Evolutionary conservation across 2,113 vertebrate genomes (phyloP), one percentile per base, ranked within the genome.

Genomic region (Podarcis raffonei): DNA sequence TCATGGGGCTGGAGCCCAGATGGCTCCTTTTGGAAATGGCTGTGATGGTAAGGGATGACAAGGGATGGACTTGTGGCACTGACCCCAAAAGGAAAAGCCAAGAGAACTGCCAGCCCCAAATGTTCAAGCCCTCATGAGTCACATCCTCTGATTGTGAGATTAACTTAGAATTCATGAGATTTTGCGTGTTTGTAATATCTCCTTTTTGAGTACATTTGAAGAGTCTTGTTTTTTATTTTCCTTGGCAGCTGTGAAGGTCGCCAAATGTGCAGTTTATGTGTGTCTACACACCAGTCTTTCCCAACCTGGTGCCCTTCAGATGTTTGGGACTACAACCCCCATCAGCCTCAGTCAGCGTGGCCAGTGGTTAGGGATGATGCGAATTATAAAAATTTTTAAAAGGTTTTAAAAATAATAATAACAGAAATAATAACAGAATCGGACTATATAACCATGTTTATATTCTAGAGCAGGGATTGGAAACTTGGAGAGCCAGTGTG

Each of bases 1-100:
- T 97, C 96, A 96, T 8, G 2, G 90, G 85, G 85, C 85, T 6
- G 83, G 79, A 90, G 72, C 84, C 3, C 2, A 78, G 78, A 77
- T 76, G 37, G 81, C 48, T 48, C 22, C 48, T 78, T 59, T 65
- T 83, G 84, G 72, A 85, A 82, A 68, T 75, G 27, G 81, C 59
- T 53, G 23, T 77, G 72, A 39, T 77, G 72, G 81, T 5, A 3
- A 84, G 12, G 65, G 42, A 84, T 84, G 82, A 77, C 87, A 84
- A 89, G 81, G 81, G 74, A 89, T 65, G 81, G 62, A 68, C 62
- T 75, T 69, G 74, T 84, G 87, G 87, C 65, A 84, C 5, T 69
- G 62, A 35, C 75, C 72, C 72, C 81, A 82, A 27, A 82, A 84
- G 76, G 66, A 59, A 37, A 81, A n/a, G 81, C 72, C 87, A 78